Percentiles rank a stretch among this genome's conserved stretches.
phyloP scores from a whole-genome alignment of 2,797 vertebrate genomes.

The Scolopax bukidnonensis region DNA sequence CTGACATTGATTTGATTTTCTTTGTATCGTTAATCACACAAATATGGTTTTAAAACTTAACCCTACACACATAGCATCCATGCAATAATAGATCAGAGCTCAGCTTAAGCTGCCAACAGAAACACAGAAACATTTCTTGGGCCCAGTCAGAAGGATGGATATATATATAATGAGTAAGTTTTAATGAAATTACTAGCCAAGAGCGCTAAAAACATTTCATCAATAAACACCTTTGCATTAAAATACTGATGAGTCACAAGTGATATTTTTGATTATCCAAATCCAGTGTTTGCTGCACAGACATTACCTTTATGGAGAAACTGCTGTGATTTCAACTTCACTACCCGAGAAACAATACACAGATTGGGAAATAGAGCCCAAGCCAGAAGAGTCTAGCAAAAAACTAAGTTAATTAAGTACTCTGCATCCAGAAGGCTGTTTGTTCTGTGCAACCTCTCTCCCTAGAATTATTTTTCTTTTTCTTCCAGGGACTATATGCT shows the following conservation, averaged over 20 bases:
- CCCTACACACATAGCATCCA: neutral
- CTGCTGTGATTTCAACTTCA: neutral
- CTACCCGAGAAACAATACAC: neutral
- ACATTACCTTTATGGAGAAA: neutral
- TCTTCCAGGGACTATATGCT: neutral
- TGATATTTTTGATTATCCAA: neutral
- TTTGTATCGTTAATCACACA: neutral
- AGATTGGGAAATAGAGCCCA: neutral
- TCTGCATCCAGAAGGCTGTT: neutral
- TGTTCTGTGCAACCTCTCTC: neutral
- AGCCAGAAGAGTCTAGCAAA: neutral
- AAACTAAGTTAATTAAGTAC: neutral
- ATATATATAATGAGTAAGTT: neutral
- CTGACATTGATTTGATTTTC: neutral
- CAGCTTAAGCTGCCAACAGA: neutral
- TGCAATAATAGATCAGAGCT: neutral
- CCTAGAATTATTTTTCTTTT: neutral
- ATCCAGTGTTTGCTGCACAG: neutral
- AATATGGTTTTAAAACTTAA: neutral
- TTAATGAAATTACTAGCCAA: neutral
- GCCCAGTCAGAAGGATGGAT: neutral
- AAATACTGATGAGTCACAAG: conserved; percentile 9
- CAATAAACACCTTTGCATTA: conserved; percentile 18
- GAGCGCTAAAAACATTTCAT: neutral
- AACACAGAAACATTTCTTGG: neutral